These are phyloP conservation scores for Zaprionus inermis DNA, from an alignment of 1,140 invertebrate genomes.

Conservation along the genomic window DNA sequence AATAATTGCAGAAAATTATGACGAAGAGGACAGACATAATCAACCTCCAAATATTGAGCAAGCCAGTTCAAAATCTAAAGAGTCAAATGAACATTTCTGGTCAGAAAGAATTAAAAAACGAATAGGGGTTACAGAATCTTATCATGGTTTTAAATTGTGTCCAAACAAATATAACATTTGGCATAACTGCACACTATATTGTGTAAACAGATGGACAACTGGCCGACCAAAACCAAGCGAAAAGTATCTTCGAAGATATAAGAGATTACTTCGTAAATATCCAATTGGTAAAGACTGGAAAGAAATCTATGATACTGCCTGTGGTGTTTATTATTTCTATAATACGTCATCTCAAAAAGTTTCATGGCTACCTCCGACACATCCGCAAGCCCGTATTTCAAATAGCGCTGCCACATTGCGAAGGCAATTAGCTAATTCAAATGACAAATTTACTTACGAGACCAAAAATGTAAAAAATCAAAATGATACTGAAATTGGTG, in stretches of 20 bases:
- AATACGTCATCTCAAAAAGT: conserved; percentile 85
- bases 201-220: conserved; percentile 94
- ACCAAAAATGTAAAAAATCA: conserved; percentile 18
- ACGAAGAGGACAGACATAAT: conserved; percentile 83
- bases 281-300: conserved; percentile 96
- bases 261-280: conserved; percentile 93
- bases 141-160: conserved; percentile 91
- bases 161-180: conserved; percentile 98
- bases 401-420: conserved; percentile 93
- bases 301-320: conserved; percentile 95
- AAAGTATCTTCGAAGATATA: conserved; percentile 90
- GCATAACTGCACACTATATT: conserved; percentile 96
- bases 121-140: conserved; percentile 86
- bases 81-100: conserved; percentile 84
- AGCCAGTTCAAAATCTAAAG: conserved; percentile 60
- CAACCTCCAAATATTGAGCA: conserved; percentile 36
- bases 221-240: conserved; percentile 89
- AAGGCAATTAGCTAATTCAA: conserved; percentile 86
- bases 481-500: conserved; percentile 35
- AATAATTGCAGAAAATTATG: conserved; percentile 95
- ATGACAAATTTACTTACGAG: conserved; percentile 63
- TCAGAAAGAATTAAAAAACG: conserved; percentile 85
- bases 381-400: conserved; percentile 93
- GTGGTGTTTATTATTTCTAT: conserved; percentile 85
- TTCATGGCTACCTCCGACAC: conserved; percentile 96